These are phyloP conservation scores for Hydrocynus forskahlii DNA, from an alignment of 2,797 vertebrate genomes.

Conservation along the genomic window DNA sequence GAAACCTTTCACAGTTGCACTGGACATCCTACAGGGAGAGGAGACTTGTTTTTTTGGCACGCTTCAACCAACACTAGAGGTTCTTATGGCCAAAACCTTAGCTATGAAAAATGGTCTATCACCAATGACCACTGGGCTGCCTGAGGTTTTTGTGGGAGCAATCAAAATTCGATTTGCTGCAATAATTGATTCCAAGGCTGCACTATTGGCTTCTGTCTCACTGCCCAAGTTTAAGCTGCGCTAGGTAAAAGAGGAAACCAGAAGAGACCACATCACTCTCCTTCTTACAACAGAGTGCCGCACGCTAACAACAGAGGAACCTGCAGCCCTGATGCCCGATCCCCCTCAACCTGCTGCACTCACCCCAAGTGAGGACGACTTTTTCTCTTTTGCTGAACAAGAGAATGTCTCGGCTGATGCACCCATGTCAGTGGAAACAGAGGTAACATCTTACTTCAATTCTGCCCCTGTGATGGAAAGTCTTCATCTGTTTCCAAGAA, in stretches of 20 bases:
- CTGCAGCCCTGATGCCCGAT: slow-evolving; percentile 28
- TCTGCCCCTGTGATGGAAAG: slow-evolving; percentile 52
- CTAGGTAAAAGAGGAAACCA: slow-evolving; percentile 43
- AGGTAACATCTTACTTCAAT: slow-evolving; percentile 45
- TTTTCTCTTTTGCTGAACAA: slow-evolving; percentile 46
- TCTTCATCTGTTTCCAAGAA: slow-evolving; percentile 51
- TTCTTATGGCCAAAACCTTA: slow-evolving; percentile 43
- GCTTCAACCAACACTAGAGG: slow-evolving; percentile 41
- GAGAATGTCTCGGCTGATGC: slow-evolving; percentile 13
- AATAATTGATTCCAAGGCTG: slow-evolving; percentile 32
- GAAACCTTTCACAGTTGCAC: slow-evolving; percentile 42
- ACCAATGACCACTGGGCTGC: slow-evolving; percentile 36
- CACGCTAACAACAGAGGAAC: slow-evolving; percentile 34
- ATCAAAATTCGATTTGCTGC: slow-evolving; percentile 40
- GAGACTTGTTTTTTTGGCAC: slow-evolving; percentile 42
- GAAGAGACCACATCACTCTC: slow-evolving; percentile 37
- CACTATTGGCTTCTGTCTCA: slow-evolving; percentile 33
- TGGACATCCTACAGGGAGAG: slow-evolving; percentile 44
- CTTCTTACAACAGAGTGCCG: slow-evolving; percentile 34
- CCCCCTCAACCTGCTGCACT: slow-evolving; percentile 24
- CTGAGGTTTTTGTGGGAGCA: slow-evolving; percentile 41
- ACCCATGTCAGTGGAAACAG: slow-evolving; percentile 36
- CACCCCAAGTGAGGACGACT: slow-evolving; percentile 39
- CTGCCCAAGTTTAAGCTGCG: slow-evolving; percentile 49
- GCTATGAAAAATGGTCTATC: slow-evolving; percentile 33